phyloP scores from a whole-genome alignment of 2,797 vertebrate genomes.

The Acridotheres tristis region DNA sequence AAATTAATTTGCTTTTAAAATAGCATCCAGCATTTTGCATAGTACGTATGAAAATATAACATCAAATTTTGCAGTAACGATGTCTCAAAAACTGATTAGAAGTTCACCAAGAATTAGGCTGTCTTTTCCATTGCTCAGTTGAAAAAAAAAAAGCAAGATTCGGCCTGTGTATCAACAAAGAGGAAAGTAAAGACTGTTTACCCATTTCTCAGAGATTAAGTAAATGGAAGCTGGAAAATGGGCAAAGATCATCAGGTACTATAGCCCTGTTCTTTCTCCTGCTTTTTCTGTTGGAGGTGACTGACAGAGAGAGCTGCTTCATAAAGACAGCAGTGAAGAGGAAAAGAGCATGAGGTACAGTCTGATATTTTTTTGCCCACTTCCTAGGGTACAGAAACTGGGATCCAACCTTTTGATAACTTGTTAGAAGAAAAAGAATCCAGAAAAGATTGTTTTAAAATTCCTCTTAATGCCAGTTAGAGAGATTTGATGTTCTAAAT shows the following conservation, averaged over 20 bases:
- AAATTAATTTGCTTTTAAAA: constrained; percentile 23
- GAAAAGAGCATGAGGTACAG: background rate
- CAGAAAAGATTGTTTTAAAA: background rate
- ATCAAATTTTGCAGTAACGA: background rate
- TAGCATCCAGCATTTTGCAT: background rate
- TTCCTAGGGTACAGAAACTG: background rate
- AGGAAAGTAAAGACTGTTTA: background rate
- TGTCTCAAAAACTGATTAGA: background rate
- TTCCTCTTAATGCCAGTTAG: background rate
- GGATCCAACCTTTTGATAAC: background rate
- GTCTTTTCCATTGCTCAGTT: background rate
- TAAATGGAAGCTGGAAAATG: background rate
- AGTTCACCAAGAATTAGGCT: background rate
- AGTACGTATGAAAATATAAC: background rate
- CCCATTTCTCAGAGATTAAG: background rate
- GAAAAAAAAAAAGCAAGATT: background rate
- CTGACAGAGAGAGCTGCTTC: background rate
- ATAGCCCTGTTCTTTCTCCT: background rate
- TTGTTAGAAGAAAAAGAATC: background rate
- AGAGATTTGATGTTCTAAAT: background rate
- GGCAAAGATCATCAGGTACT: background rate
- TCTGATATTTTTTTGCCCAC: background rate
- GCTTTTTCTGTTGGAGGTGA: background rate
- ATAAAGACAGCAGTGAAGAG: background rate
- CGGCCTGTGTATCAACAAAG: background rate